These are phyloP conservation scores for Chionoecetes opilio DNA, from an alignment of 1,140 invertebrate species.

Conservation along the genomic window DNA sequence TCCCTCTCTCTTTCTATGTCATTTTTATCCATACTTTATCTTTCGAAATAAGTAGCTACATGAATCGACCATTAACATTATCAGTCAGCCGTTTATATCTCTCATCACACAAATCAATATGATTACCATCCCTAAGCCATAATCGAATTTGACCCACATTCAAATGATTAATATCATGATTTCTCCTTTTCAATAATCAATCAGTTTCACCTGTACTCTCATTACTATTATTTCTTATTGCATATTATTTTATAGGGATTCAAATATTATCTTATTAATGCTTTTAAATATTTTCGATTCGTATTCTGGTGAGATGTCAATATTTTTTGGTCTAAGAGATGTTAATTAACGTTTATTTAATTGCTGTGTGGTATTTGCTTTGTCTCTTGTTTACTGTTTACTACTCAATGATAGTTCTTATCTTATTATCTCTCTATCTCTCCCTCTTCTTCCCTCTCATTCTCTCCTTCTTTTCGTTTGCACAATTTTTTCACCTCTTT, in stretches of 20 bases:
- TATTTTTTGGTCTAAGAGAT: not conserved
- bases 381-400: too few relatives aligned
- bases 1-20: too few relatives aligned
- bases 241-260: not conserved
- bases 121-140: not conserved
- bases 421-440: too few relatives aligned
- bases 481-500: not conserved
- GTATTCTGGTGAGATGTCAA: not conserved
- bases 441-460: too few relatives aligned
- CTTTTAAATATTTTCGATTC: not conserved
- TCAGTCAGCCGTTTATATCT: not conserved
- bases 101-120: not conserved
- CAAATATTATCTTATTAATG: not conserved
- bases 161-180: not conserved
- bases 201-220: not conserved
- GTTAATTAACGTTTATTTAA: too few relatives aligned
- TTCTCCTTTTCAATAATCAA: not conserved
- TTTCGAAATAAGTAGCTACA: not conserved
- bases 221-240: not conserved
- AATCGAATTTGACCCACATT: not conserved
- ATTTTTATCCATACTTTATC: not conserved
- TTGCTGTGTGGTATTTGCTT: too few relatives aligned
- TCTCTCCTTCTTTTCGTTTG: too few relatives aligned
- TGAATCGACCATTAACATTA: not conserved
- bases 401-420: too few relatives aligned